Percentiles rank a stretch among this genome's conserved stretches.
phyloP scores from a whole-genome alignment of 2,797 vertebrate species.

The Danio choprae region DNA sequence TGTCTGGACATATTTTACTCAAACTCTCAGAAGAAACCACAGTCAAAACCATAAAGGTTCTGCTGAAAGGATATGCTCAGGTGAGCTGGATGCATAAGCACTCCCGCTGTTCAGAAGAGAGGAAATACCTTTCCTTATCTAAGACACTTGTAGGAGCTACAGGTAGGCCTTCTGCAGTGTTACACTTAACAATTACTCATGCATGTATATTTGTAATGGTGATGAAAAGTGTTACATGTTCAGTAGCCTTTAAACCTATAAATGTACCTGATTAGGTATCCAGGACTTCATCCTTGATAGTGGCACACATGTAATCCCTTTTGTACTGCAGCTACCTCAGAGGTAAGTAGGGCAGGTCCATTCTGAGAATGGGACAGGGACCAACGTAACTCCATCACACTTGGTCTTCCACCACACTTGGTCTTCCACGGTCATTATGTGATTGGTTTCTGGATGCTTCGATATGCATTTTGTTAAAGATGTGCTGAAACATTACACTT shows the following conservation, averaged over 20 bases:
- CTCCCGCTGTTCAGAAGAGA: constrained; percentile 59
- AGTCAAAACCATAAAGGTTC: constrained; percentile 70
- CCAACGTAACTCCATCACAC: neutral
- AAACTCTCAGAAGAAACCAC: constrained; percentile 68
- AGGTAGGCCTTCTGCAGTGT: constrained; percentile 32
- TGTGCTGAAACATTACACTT: neutral
- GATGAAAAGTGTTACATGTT: neutral
- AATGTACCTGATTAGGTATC: constrained; percentile 64
- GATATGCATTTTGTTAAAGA: too few species aligned
- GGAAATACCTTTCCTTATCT: constrained; percentile 72
- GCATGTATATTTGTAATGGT: neutral
- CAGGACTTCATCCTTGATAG: constrained; percentile 70
- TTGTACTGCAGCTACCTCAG: constrained; percentile 82
- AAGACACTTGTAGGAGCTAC: constrained; percentile 49
- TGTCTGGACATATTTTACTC: constrained; percentile 77
- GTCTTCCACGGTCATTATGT: too few species aligned
- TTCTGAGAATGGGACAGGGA: neutral
- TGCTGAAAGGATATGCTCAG: constrained; percentile 74
- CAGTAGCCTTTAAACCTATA: neutral
- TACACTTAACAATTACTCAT: neutral
- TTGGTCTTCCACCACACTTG: too few species aligned
- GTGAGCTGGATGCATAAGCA: constrained; percentile 68
- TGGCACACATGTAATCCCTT: constrained; percentile 82
- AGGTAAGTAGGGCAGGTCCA: constrained; percentile 73
- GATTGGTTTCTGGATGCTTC: too few species aligned